Evolutionary conservation across 2,113 vertebrate genomes (phyloP).

Genomic region (Reinhardtius hippoglossoides): DNA sequence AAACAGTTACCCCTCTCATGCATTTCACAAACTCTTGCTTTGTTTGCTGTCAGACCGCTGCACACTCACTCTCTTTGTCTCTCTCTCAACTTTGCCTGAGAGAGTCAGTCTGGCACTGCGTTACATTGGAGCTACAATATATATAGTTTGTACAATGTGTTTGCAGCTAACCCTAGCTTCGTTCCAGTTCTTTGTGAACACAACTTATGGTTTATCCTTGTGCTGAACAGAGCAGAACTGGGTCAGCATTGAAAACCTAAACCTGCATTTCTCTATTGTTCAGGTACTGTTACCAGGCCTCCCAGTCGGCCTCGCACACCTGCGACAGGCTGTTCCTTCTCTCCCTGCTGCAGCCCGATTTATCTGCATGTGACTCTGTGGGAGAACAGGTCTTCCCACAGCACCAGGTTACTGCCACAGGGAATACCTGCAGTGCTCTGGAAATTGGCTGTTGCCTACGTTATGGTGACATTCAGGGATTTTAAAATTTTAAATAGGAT

Average conservation of each 20-base stretch:
- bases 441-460: slow-evolving; percentile 53
- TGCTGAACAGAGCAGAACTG: slow-evolving; percentile 49
- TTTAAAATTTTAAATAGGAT: slow-evolving; percentile 38
- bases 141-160: neutral
- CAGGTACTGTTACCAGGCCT: slow-evolving; percentile 30
- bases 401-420: slow-evolving; percentile 50
- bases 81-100: too few relatives aligned
- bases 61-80: too few relatives aligned
- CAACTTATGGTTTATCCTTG: slow-evolving; percentile 1
- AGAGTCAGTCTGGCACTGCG: too few relatives aligned
- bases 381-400: slow-evolving; percentile 55
- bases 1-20: too few relatives aligned
- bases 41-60: too few relatives aligned
- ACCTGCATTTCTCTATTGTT: slow-evolving; percentile 21
- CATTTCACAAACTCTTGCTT: too few relatives aligned
- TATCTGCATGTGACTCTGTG: slow-evolving; percentile 44
- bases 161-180: neutral
- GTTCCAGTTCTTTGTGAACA: neutral
- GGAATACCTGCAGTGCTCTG: slow-evolving; percentile 36
- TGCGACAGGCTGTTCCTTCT: slow-evolving; percentile 32
- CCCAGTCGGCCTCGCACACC: slow-evolving; percentile 52
- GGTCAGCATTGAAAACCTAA: slow-evolving; percentile 50
- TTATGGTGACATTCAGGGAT: slow-evolving; percentile 53
- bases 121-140: too few relatives aligned
- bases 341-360: slow-evolving; percentile 45